Evolutionary conservation across 53 echinoderm and acorn worm species (phyloP).

Genomic region (Actinopyga echinites): DNA sequence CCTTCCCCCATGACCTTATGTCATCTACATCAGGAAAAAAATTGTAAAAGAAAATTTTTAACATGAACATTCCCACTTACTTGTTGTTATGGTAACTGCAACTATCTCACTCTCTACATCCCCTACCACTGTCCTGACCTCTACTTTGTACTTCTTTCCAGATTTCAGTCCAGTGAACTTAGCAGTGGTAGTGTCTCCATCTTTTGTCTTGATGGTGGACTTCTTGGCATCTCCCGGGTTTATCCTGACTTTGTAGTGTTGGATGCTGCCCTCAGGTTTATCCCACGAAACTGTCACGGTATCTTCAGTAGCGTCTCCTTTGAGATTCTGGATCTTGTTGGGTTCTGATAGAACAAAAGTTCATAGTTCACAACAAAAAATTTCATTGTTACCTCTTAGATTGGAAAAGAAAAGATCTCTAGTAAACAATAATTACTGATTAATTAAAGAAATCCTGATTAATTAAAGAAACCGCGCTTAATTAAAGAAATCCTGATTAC

Average conservation of each 20-base stretch:
- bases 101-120: slow-evolving; percentile 83
- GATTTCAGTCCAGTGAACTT: slow-evolving; percentile 76
- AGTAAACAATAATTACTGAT: too few relatives aligned
- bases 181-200: slow-evolving; percentile 70
- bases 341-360: slow-evolving; percentile 52
- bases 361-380: too few relatives aligned
- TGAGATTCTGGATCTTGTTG: slow-evolving; percentile 62
- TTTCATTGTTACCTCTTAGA: too few relatives aligned
- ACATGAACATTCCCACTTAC: slow-evolving; percentile 37
- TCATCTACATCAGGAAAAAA: not conserved
- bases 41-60: not conserved
- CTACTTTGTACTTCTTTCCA: slow-evolving; percentile 80
- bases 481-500: too few relatives aligned
- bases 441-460: too few relatives aligned
- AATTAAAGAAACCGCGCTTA: too few relatives aligned
- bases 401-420: too few relatives aligned
- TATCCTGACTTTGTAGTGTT: slow-evolving; percentile 70
- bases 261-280: slow-evolving; percentile 66
- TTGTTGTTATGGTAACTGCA: slow-evolving; percentile 64
- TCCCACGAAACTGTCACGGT: slow-evolving; percentile 68
- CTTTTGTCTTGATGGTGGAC: slow-evolving; percentile 74
- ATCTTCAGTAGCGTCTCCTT: slow-evolving; percentile 58
- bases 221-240: slow-evolving; percentile 78
- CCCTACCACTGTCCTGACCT: slow-evolving; percentile 59
- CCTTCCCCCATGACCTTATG: not conserved